Evolutionary conservation across 1,140 invertebrate species (phyloP), one percentile per base, ranked within the genome.

Genomic region (Brachionus rubens): DNA sequence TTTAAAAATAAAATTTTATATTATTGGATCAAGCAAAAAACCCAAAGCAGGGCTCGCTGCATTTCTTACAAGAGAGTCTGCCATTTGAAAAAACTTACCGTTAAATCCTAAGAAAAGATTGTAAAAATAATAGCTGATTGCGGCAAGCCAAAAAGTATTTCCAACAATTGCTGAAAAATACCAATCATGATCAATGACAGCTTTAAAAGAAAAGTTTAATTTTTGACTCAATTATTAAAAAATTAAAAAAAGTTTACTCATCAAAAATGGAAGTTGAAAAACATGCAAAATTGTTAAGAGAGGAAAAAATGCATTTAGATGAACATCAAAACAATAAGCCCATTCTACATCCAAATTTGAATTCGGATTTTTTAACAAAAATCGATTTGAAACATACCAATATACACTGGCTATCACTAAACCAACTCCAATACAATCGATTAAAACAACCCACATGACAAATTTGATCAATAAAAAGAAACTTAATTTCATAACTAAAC

Each of bases 291-390:
- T 89, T 76, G 96, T 90, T 24, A 98, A 87, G 3, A 94, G 89
- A 68, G 96, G 96, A 85, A 98, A 96, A 84, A 96, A 96, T 6
- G 96, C 96, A 87, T 99, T 98, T 76, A 99, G 88, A 86, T 99
- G 96, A 46, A 99, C 93, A 85, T 99, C 96, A 86, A 99, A 99
- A 30, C 92, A 90, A 86, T 97, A 99, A 1, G 91, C 96, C 96
- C 96, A 98, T 85, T 99, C 96, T 62, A 99, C 94, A 84, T 89
- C 88, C 78, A 86, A 83, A 62, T 81, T 83, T 81, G 91, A 89
- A 80, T 89, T 88, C 33, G 82, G 82, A 14, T 81, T 79, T 50
- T 80, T 78, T n/a, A 84, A 72, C 79, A 98, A 86, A 85, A 94
- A 98, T 79, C 89, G 89, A 86, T 99, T 99, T 9, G 54, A 59